Percentiles rank a stretch among this genome's conserved stretches.
Conservation (phyloP, 2,888 invertebrate species). For the Lingula anatina region DNA sequence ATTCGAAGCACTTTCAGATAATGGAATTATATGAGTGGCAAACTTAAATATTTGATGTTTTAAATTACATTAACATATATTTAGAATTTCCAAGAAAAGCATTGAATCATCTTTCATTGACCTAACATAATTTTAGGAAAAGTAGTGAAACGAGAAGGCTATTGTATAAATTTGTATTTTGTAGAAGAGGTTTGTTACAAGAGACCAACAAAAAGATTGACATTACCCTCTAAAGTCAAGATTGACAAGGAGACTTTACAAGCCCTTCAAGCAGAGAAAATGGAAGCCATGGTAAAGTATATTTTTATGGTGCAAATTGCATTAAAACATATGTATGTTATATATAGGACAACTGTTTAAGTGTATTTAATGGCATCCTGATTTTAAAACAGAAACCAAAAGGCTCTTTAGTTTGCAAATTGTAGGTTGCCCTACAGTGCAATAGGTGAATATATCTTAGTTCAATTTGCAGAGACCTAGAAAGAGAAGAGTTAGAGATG, state of each 20-base stretch:
- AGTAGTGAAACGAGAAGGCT: too few species aligned
- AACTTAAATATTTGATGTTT: too few species aligned
- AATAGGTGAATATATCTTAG: not conserved
- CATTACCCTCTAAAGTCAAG: constrained; percentile 12
- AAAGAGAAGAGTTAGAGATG: constrained; percentile 37
- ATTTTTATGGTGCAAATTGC: not conserved
- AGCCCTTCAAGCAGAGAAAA: constrained; percentile 15
- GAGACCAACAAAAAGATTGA: constrained; percentile 17
- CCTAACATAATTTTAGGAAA: too few species aligned
- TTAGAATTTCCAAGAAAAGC: too few species aligned
- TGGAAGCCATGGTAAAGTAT: constrained; percentile 26
- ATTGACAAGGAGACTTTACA: constrained; percentile 11
- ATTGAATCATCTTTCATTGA: too few species aligned
- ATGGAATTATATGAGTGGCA: too few species aligned
- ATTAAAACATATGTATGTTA: not conserved
- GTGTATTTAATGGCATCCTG: not conserved
- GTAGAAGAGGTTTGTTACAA: constrained; percentile 35
- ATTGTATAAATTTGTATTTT: too few species aligned
- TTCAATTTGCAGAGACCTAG: constrained; percentile 25
- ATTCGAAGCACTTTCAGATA: too few species aligned
- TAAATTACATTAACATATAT: too few species aligned
- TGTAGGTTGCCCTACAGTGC: not conserved
- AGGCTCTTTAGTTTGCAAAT: not conserved
- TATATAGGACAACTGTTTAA: not conserved
- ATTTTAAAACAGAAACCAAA: too few species aligned